Evolutionary conservation across 2,888 invertebrate genomes (phyloP).

Genomic region (Archaeoteleia sp.): DNA sequence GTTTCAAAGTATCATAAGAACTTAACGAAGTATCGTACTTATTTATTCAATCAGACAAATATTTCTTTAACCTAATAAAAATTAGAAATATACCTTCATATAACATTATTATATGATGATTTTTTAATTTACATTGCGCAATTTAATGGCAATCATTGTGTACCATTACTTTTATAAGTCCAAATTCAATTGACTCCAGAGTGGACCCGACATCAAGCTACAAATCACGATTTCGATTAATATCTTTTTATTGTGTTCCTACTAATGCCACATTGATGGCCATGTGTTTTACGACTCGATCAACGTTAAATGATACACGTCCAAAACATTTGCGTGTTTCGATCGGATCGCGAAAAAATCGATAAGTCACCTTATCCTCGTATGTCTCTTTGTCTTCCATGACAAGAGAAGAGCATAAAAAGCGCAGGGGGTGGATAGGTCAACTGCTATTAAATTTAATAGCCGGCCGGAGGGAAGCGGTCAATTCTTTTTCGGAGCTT

Average conservation of each 20-base stretch:
- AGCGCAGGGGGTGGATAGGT: slow-evolving; percentile 27
- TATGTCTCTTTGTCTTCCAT: slow-evolving; percentile 16
- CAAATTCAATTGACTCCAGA: too few species aligned
- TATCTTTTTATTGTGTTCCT: slow-evolving; percentile 15
- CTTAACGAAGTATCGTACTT: too few species aligned
- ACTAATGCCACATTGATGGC: slow-evolving; percentile 4
- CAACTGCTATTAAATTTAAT: slow-evolving; percentile 69
- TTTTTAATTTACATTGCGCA: too few species aligned
- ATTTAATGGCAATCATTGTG: too few species aligned
- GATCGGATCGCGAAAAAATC: slow-evolving; percentile 18
- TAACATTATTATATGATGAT: too few species aligned
- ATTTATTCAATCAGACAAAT: too few species aligned
- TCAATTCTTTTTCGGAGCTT: slow-evolving; percentile 37
- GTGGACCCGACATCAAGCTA: too few species aligned
- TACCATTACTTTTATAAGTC: too few species aligned
- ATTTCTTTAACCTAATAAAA: too few species aligned
- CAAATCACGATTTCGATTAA: slow-evolving; percentile 16
- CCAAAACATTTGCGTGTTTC: slow-evolving; percentile 19
- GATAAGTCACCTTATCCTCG: slow-evolving; percentile 35
- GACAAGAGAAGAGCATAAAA: slow-evolving; percentile 47
- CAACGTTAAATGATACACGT: slow-evolving; percentile 40
- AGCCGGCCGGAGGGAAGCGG: slow-evolving; percentile 55
- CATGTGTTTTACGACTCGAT: slow-evolving; percentile 24
- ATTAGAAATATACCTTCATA: too few species aligned
- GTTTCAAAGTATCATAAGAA: too few species aligned